phyloP scores from a whole-genome alignment of 2,888 invertebrate genomes.

The Philereme vetulata region DNA sequence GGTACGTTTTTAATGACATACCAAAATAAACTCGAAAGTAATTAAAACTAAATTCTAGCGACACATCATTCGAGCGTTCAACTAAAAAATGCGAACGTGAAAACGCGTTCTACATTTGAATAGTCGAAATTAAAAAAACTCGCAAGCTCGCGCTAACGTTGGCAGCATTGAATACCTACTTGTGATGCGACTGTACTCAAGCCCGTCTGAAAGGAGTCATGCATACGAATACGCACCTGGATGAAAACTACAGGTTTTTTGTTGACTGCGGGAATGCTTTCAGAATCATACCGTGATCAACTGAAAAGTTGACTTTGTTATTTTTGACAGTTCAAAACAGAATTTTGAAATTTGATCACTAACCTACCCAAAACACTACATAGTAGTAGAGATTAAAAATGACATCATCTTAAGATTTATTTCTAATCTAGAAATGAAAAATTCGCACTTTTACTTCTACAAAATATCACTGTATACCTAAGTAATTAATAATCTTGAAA shows the following conservation, averaged over 20 bases:
- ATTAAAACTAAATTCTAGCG: conserved; percentile 36
- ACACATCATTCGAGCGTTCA: conserved; percentile 30
- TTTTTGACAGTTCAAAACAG: conserved; percentile 1
- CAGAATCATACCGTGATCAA: neutral
- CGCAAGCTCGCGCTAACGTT: conserved; percentile 43
- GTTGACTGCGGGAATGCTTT: conserved; percentile 22
- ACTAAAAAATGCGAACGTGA: conserved; percentile 22
- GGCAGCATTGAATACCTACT: conserved; percentile 54
- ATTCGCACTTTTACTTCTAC: too few relatives aligned
- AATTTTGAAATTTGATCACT: too few relatives aligned
- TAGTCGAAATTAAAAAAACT: conserved; percentile 44
- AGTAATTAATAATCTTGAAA: too few relatives aligned
- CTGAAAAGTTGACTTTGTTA: neutral
- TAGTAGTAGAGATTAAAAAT: too few relatives aligned
- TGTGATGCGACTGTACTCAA: conserved; percentile 42
- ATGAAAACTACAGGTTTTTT: conserved; percentile 50
- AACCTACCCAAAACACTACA: too few relatives aligned
- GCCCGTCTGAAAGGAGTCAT: conserved; percentile 51
- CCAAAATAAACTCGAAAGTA: conserved; percentile 15
- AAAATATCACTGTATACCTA: too few relatives aligned
- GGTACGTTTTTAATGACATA: neutral
- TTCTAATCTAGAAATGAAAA: too few relatives aligned
- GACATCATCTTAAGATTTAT: too few relatives aligned
- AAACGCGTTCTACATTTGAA: conserved; percentile 43
- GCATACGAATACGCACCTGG: conserved; percentile 44